Base-by-base conservation (phyloP, 2,113 vertebrate genomes). In the Asarcornis scutulata region DNA sequence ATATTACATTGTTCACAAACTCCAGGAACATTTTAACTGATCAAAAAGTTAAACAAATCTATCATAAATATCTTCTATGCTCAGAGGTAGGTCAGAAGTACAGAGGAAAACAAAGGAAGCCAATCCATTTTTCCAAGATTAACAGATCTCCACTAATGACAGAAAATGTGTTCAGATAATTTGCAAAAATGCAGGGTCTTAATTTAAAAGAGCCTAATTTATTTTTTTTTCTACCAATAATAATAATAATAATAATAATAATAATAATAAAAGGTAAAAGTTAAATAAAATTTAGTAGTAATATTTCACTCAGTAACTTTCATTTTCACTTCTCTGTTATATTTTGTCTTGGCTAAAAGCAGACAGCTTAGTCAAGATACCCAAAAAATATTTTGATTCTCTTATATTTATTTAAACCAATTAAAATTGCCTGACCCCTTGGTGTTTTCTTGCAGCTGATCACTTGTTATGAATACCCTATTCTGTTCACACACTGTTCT, bases 31-130 rank as follows among this genome's bases (percentile, higher is more conserved):
- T 85, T 85, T 92, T 68, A 92, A 79, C 53, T 92, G 29, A 87
- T 72, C 21, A 85, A 83, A 79, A 87, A 73, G 44, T 78, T 95
- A 83, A 89, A 72, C 10, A 91, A 87, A 87, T 52, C 17, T 87
- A 11, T 85, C 36, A 77, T 17, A 87, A 85, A 91, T 83, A 92
- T 53, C 53, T 73, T 77, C 64, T 71, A 4, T 63, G 67, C 9
- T 25, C 11, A 55, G 67, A 91, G 44, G 59, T 15, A 83, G n/a
- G 40, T 79, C 78, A 83, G 15, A 83, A 85, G 14, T 29, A 83
- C 14, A 22, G 6, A 89, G 32, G n/a, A 76, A 92, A 94, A 18
- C 44, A 91, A 78, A 87, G 17, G 14, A 68, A 53, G 11, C 1
- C 40, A 74, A 55, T 26, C 10, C 8, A 68, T 7, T 53, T 84